Conservation (phyloP, 2,888 invertebrate genomes). For the Plemyria rubiginata region DNA sequence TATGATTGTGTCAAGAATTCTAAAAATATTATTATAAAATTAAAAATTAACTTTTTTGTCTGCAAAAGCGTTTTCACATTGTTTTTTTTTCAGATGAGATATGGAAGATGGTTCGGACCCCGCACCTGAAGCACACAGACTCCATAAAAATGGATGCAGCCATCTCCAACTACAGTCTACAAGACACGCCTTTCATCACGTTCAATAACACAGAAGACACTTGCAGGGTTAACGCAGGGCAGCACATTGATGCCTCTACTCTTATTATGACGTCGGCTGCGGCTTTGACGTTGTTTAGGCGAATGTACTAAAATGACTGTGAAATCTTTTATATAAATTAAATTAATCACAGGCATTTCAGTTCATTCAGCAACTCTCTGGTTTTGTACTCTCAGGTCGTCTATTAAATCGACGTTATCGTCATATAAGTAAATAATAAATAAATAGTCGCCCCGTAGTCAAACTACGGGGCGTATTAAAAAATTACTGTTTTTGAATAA, state of each 20-base stretch:
- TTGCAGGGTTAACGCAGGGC: conserved; percentile 63
- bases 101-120: conserved; percentile 72
- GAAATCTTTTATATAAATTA: not conserved
- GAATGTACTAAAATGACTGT: conserved; percentile 52
- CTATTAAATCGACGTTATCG: too few relatives aligned
- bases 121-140: conserved; percentile 69
- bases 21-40: too few relatives aligned
- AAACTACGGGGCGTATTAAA: too few relatives aligned
- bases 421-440: too few relatives aligned
- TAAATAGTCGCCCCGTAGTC: too few relatives aligned
- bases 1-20: too few relatives aligned
- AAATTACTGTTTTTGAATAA: too few relatives aligned
- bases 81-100: conserved; percentile 67
- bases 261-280: conserved; percentile 64
- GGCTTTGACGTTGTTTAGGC: conserved; percentile 61
- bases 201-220: conserved; percentile 74
- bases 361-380: too few relatives aligned
- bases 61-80: too few relatives aligned
- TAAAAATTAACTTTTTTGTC: too few relatives aligned
- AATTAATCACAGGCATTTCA: too few relatives aligned
- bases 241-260: conserved; percentile 56
- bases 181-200: conserved; percentile 58
- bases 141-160: conserved; percentile 64
- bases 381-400: too few relatives aligned
- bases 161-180: conserved; percentile 63